Base-by-base conservation (phyloP, 2,113 vertebrate species). In the Dissostichus mawsoni region DNA sequence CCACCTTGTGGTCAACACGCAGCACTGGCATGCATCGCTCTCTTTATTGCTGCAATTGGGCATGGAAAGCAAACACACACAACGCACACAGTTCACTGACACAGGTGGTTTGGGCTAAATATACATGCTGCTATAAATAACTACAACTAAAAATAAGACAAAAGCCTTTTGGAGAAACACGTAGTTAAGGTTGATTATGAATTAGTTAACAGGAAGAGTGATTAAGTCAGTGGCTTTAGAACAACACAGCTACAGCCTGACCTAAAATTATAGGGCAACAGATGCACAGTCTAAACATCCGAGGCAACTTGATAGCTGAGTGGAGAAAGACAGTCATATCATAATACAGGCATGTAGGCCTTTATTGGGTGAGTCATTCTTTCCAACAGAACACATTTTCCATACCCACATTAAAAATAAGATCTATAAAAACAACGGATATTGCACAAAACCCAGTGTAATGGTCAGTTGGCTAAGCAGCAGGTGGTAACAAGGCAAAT, bases 71-170 rank as follows among this genome's bases (percentile, higher is more conserved):
- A 93, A 92, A 95, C 88, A 92, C 73, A 88, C 71, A 36, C 72
- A 44, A 76, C 48, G 14, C 4, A 59, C 77, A 83, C 81, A 69
- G 81, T 72, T 78, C 85, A 83, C 85, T 80, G 84, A 90, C 90
- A 85, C 92, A 89, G 92, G 91, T 89, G 84, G 87, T 81, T 82
- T 72, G 16, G 55, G 74, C 92, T 93, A 93, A 93, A 94, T 93
- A 93, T 93, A 94, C 13, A 75, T 72, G 13, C 70, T 66, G 86
- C 92, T 95, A 95, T 94, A 94, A 94, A 94, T 95, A 95, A 85
- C 83, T 75, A 63, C 11, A 61, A 25, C 90, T 85, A 90, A 89
- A 93, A 88, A 89, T 86, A 87, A 84, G 68, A 64, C 69, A 79
- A 80, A 87, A 85, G 76, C 65, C 55, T 52, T 33, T 76, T 25